Evolutionary conservation across 2,888 invertebrate genomes (phyloP).

Genomic region (Diplazon laetatorius): DNA sequence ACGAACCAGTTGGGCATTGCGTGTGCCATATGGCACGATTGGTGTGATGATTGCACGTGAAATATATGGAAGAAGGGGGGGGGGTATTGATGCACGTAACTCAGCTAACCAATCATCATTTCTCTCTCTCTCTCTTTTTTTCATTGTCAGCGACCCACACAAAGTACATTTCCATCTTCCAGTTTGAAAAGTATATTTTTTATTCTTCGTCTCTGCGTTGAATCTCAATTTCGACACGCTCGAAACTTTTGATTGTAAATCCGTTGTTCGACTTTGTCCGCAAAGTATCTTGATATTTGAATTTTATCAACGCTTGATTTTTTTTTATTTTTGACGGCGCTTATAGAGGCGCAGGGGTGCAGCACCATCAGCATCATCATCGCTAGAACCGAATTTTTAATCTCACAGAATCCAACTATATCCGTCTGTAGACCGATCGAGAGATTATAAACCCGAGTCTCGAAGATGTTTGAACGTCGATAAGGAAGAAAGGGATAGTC

Average conservation of each 20-base stretch:
- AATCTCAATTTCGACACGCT: neutral
- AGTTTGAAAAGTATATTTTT: no score
- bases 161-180: no score
- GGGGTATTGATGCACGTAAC: no score
- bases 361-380: no score
- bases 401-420: constrained; percentile 1
- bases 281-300: neutral
- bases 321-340: neutral
- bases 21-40: neutral
- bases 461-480: constrained; percentile 31
- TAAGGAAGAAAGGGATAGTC: constrained; percentile 10
- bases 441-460: neutral
- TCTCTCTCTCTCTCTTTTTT: no score
- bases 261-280: constrained; percentile 13
- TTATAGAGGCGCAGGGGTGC: constrained; percentile 26
- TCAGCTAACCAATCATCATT: no score
- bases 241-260: neutral
- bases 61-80: no score
- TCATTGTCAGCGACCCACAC: no score
- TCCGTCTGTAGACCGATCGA: constrained; percentile 28
- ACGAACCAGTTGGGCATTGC: neutral
- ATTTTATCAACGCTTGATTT: neutral
- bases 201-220: neutral
- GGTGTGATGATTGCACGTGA: neutral
- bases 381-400: constrained; percentile 1